phyloP scores from a whole-genome alignment of 2,797 vertebrate species.

The Cetoscarus ocellatus region DNA sequence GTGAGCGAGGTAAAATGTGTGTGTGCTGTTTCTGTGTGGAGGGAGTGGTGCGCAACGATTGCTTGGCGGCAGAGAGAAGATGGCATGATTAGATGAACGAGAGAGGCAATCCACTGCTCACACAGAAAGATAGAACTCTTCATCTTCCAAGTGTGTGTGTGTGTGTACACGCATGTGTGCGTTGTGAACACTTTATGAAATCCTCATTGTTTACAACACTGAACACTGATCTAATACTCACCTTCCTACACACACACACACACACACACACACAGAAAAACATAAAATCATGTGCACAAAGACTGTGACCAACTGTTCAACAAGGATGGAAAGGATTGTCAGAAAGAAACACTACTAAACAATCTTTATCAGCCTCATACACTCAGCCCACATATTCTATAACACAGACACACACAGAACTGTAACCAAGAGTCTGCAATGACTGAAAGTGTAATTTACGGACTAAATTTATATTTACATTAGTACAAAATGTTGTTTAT shows the following conservation, averaged over 20 bases:
- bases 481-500: no score
- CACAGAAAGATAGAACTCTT: slow-evolving; percentile 80
- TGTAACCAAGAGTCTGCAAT: slow-evolving; percentile 26
- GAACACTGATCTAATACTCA: slow-evolving; percentile 75
- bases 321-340: slow-evolving; percentile 66
- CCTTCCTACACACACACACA: slow-evolving; percentile 20
- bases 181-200: slow-evolving; percentile 71
- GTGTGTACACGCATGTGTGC: slow-evolving; percentile 29
- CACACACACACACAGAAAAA: slow-evolving; percentile 31
- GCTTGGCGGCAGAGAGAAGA: slow-evolving; percentile 82
- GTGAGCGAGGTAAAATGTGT: slow-evolving; percentile 22
- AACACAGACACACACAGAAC: slow-evolving; percentile 26
- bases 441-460: neutral
- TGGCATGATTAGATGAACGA: slow-evolving; percentile 83
- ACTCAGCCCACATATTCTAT: slow-evolving; percentile 37
- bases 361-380: slow-evolving; percentile 63
- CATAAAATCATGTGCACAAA: slow-evolving; percentile 49
- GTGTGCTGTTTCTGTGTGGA: slow-evolving; percentile 43
- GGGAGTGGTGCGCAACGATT: slow-evolving; percentile 73
- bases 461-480: no score
- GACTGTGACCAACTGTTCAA: slow-evolving; percentile 70
- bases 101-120: slow-evolving; percentile 80
- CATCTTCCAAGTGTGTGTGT: slow-evolving; percentile 65
- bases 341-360: slow-evolving; percentile 70
- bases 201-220: slow-evolving; percentile 74